Evolutionary conservation across 2,113 vertebrate species (phyloP).

Genomic region (Genyomyrus donnyi): DNA sequence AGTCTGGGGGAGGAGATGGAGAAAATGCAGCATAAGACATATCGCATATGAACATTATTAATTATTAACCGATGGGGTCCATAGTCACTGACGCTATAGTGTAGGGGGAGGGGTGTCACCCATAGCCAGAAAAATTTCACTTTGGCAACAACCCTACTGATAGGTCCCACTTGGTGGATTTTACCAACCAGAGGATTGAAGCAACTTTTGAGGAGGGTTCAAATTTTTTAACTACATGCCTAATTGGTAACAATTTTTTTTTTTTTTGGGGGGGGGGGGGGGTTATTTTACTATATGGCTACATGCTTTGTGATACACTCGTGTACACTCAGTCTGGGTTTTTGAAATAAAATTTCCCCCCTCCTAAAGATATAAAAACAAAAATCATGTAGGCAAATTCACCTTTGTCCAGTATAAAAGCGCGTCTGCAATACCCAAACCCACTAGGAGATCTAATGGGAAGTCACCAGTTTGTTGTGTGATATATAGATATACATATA

Average conservation of each 20-base stretch:
- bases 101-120: background rate
- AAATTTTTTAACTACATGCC: background rate
- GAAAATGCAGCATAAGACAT: background rate
- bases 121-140: background rate
- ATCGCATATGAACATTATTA: background rate
- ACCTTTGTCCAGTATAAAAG: slow-evolving; percentile 70
- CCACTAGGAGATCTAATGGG: slow-evolving; percentile 41
- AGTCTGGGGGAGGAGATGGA: background rate
- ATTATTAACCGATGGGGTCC: background rate
- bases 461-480: slow-evolving; percentile 49
- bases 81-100: background rate
- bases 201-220: background rate
- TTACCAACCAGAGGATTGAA: background rate
- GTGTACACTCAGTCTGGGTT: slow-evolving; percentile 9
- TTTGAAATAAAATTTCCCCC: slow-evolving; percentile 14
- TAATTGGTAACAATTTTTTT: background rate
- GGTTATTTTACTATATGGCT: background rate
- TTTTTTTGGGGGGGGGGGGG: too few species aligned
- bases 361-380: slow-evolving; percentile 15
- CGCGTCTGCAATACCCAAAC: slow-evolving; percentile 50
- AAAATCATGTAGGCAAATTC: slow-evolving; percentile 58
- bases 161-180: background rate
- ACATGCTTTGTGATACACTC: background rate
- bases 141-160: background rate
- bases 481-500: slow-evolving; percentile 28